Percentiles rank a stretch among this genome's conserved stretches.
These are phyloP conservation scores for Labeo catla DNA, from an alignment of 2,113 vertebrate species.

Conservation along the genomic window DNA sequence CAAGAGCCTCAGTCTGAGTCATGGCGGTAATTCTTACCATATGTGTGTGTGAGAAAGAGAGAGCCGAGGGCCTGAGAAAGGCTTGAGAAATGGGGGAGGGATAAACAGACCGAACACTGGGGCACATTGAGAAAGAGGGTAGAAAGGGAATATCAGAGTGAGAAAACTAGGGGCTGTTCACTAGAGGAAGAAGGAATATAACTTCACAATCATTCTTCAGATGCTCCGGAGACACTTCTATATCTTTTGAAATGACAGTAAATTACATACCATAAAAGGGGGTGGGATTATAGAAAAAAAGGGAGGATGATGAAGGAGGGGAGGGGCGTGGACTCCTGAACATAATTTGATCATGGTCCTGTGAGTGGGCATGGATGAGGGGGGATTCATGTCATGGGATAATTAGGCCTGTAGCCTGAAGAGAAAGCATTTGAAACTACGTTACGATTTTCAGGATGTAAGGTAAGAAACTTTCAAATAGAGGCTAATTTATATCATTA, in stretches of 20 bases:
- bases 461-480: slow-evolving; percentile 10
- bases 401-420: slow-evolving; percentile 15
- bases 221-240: not conserved
- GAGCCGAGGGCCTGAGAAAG: slow-evolving; percentile 39
- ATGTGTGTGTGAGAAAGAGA: slow-evolving; percentile 66
- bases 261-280: not conserved
- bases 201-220: slow-evolving; percentile 6
- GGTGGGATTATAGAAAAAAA: not conserved
- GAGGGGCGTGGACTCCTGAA: slow-evolving; percentile 32
- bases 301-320: not conserved
- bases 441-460: not conserved
- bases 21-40: slow-evolving; percentile 79
- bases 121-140: slow-evolving; percentile 14
- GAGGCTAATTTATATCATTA: not conserved
- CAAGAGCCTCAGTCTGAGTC: slow-evolving; percentile 72
- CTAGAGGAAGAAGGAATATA: slow-evolving; percentile 20
- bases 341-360: slow-evolving; percentile 67
- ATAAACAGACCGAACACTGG: slow-evolving; percentile 16
- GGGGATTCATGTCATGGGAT: slow-evolving; percentile 28
- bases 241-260: not conserved
- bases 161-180: slow-evolving; percentile 37
- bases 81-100: slow-evolving; percentile 4
- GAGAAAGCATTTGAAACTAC: not conserved
- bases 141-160: slow-evolving; percentile 32
- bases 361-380: slow-evolving; percentile 53